Conservation (phyloP, 2,888 invertebrate species). For the Himalopsyche kuldschensis region DNA sequence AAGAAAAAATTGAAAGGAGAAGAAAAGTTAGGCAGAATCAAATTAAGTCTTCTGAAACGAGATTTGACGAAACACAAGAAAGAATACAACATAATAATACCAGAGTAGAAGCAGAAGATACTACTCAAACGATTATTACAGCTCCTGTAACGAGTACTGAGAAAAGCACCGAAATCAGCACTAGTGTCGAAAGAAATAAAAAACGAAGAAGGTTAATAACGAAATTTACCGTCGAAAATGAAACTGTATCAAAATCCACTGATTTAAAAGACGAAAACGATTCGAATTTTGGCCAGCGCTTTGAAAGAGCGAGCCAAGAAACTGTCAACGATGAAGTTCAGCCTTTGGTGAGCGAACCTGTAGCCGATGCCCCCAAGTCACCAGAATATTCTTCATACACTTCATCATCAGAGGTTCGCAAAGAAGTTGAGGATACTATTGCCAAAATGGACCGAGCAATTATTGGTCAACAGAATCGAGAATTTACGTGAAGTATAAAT, state of each 20-base stretch:
- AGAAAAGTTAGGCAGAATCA: conserved; percentile 7
- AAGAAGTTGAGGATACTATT: conserved; percentile 44
- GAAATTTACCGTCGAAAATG: background rate
- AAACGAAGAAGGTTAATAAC: conserved; percentile 16
- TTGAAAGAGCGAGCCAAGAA: conserved; percentile 37
- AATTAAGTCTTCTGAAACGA: background rate
- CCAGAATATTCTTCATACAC: background rate
- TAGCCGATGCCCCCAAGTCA: background rate
- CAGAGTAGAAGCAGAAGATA: background rate
- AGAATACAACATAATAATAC: background rate
- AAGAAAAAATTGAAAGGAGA: conserved; percentile 3
- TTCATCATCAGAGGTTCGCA: background rate
- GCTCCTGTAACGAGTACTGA: conserved; percentile 14
- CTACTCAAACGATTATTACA: background rate
- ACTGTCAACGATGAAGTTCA: background rate
- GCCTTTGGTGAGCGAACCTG: background rate
- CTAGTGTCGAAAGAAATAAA: conserved; percentile 25
- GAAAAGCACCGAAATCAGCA: conserved; percentile 23
- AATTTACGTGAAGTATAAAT: conserved; percentile 12
- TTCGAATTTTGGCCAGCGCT: background rate
- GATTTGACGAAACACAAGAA: background rate
- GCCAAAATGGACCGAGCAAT: conserved; percentile 53
- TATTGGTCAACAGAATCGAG: conserved; percentile 43
- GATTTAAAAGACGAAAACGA: conserved; percentile 5
- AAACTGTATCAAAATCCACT: background rate